Conservation (phyloP, 2,888 invertebrate species). For the Stratiomys singularior region DNA sequence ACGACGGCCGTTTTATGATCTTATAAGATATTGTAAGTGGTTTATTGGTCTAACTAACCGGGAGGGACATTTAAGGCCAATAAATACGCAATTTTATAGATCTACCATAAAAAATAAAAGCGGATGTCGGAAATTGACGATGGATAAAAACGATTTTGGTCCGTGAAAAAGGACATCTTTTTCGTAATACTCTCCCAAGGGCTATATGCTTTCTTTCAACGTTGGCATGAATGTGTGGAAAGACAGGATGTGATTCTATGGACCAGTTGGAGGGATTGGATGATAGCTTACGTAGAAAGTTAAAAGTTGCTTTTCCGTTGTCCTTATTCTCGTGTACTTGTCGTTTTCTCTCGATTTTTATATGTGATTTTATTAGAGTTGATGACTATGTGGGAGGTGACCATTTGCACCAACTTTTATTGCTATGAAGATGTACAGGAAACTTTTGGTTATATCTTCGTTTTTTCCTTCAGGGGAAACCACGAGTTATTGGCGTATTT, state of each 20-base stretch:
- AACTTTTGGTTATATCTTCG: neutral
- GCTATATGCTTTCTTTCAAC: neutral
- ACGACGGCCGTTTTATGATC: conserved; percentile 40
- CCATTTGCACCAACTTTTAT: conserved; percentile 48
- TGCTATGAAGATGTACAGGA: conserved; percentile 22
- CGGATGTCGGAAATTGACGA: conserved; percentile 48
- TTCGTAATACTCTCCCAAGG: neutral
- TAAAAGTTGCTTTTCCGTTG: conserved; percentile 26
- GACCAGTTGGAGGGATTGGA: conserved; percentile 27
- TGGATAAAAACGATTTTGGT: conserved; percentile 45
- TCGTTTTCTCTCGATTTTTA: conserved; percentile 44
- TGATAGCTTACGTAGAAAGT: conserved; percentile 33
- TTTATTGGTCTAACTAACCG: conserved; percentile 50
- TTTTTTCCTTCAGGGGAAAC: neutral
- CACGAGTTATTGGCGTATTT: conserved; percentile 41
- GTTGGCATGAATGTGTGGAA: neutral
- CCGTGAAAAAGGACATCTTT: conserved; percentile 34
- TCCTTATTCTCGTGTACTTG: neutral
- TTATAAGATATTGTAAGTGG: conserved; percentile 52
- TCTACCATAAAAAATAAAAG: conserved; percentile 50
- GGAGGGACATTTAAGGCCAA: conserved; percentile 56
- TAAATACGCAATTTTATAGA: conserved; percentile 57
- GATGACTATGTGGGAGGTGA: conserved; percentile 48
- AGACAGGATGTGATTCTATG: neutral
- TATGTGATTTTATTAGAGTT: conserved; percentile 50